These are phyloP conservation scores for Megalops atlanticus DNA, from an alignment of 2,113 vertebrate species.

Conservation along the genomic window DNA sequence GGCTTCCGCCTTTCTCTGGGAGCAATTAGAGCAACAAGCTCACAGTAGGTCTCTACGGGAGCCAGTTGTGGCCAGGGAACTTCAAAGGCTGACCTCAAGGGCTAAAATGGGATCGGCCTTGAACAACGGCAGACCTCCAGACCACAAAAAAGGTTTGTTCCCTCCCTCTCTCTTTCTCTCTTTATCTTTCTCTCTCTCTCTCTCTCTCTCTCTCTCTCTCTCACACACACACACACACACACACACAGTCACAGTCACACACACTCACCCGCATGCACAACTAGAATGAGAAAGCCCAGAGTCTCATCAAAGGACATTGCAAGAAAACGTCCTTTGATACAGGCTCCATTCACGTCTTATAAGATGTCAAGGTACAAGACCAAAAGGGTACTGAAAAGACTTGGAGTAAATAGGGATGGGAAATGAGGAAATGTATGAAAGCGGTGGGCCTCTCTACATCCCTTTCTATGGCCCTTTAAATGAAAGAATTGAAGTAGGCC, in stretches of 20 bases:
- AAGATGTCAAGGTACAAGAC: slow-evolving; percentile 35
- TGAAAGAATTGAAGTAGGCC: slow-evolving; percentile 29
- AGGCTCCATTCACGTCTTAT: slow-evolving; percentile 15
- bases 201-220: slow-evolving; percentile 9
- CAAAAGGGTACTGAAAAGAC: slow-evolving; percentile 17
- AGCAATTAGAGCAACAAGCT: slow-evolving; percentile 64
- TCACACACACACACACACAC: not conserved
- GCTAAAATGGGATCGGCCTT: slow-evolving; percentile 48
- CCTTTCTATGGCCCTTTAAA: slow-evolving; percentile 18
- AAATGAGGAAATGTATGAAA: slow-evolving; percentile 10
- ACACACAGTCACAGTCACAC: slow-evolving; percentile 1
- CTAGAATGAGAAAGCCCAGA: slow-evolving; percentile 1
- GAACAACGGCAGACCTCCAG: slow-evolving; percentile 30
- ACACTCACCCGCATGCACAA: slow-evolving; percentile 28
- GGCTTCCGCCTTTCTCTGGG: slow-evolving; percentile 61
- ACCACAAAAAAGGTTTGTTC: slow-evolving; percentile 40
- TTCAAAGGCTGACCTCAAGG: slow-evolving; percentile 63
- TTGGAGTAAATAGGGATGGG: slow-evolving; percentile 28
- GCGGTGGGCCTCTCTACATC: slow-evolving; percentile 10
- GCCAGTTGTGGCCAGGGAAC: slow-evolving; percentile 54
- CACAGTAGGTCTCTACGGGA: slow-evolving; percentile 56
- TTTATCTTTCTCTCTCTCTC: slow-evolving; percentile 8
- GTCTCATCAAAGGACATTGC: slow-evolving; percentile 6
- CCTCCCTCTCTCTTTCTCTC: slow-evolving; percentile 20
- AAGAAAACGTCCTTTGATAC: slow-evolving; percentile 7